phyloP scores from a whole-genome alignment of 2,113 vertebrate species.

The Stegostoma tigrinum region DNA sequence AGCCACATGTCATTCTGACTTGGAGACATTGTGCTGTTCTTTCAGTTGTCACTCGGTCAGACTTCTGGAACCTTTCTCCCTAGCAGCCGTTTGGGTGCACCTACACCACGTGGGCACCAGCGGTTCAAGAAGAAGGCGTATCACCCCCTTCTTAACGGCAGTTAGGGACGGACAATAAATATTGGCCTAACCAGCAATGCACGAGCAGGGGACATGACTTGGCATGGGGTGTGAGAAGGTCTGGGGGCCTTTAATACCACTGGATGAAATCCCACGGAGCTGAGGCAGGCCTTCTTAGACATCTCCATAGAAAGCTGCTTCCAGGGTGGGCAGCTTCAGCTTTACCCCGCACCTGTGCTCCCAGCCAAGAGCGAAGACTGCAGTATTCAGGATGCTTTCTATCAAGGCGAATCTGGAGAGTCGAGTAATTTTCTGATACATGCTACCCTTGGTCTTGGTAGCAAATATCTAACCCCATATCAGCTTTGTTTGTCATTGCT shows the following conservation, averaged over 20 bases:
- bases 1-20: too few species aligned
- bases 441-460: background rate
- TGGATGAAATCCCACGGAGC: background rate
- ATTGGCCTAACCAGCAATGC: too few species aligned
- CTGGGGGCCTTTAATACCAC: background rate
- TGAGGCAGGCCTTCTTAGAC: background rate
- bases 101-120: too few species aligned
- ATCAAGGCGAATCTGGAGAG: background rate
- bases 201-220: too few species aligned
- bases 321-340: background rate
- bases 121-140: too few species aligned
- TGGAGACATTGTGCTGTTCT: too few species aligned
- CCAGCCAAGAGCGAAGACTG: background rate
- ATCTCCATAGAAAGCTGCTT: background rate
- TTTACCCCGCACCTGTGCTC: background rate
- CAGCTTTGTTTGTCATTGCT: background rate
- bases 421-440: background rate
- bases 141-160: too few species aligned
- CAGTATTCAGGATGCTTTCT: background rate
- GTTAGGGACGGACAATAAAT: too few species aligned
- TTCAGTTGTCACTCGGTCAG: too few species aligned
- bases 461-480: background rate
- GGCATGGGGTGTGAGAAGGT: background rate
- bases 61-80: too few species aligned
- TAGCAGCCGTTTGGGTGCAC: too few species aligned